phyloP scores from a whole-genome alignment of 2,888 invertebrate genomes.

The Abrostola triplasia region DNA sequence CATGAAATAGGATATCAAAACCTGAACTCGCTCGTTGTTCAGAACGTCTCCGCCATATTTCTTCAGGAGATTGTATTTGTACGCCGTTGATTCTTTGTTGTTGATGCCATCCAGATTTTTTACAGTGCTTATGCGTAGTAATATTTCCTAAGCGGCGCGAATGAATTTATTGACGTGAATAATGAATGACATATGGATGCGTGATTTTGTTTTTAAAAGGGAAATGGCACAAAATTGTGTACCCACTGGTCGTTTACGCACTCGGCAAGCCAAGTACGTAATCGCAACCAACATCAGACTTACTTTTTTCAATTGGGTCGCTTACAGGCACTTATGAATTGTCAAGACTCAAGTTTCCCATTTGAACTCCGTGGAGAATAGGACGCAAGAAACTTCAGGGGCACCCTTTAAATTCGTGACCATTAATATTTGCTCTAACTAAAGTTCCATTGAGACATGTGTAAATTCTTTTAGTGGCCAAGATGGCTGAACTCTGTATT shows the following conservation, averaged over 20 bases:
- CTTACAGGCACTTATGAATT: conserved; percentile 3
- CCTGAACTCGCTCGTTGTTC: neutral
- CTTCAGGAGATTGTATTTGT: too few relatives aligned
- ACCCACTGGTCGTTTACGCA: neutral
- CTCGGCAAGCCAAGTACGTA: neutral
- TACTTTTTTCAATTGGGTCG: neutral
- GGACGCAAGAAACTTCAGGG: neutral
- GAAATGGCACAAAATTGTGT: too few relatives aligned
- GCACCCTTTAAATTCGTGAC: neutral
- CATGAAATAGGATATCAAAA: neutral
- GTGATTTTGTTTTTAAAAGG: too few relatives aligned
- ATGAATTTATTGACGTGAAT: too few relatives aligned
- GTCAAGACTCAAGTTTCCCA: neutral
- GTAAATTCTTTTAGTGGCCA: too few relatives aligned
- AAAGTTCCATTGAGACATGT: neutral
- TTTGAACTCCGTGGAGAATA: conserved; percentile 1
- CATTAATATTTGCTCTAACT: neutral
- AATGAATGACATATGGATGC: too few relatives aligned
- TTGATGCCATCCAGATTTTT: too few relatives aligned
- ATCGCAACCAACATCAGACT: conserved; percentile 1
- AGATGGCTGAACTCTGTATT: too few relatives aligned
- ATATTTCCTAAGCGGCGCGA: too few relatives aligned
- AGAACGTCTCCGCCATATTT: too few relatives aligned
- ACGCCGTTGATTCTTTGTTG: too few relatives aligned
- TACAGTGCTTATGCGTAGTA: too few relatives aligned